Conservation (phyloP, 2,797 vertebrate species). For the Alexandromys oeconomus region DNA sequence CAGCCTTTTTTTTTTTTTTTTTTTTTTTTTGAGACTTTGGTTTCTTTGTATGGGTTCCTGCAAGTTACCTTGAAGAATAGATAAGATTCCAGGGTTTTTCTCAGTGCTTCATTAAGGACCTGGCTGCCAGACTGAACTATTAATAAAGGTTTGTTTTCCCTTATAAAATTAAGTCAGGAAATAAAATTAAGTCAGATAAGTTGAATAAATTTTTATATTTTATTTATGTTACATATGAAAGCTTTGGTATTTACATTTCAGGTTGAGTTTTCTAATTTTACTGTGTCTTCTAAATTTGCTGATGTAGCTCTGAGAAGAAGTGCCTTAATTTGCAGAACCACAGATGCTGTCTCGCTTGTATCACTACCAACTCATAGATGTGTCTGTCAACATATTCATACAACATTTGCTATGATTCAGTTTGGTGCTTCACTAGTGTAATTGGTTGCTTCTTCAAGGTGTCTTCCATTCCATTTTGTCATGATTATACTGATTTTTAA, state of each 20-base stretch:
- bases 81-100: background rate
- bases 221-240: background rate
- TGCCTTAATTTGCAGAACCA: background rate
- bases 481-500: background rate
- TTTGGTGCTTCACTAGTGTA: background rate
- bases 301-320: background rate
- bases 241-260: background rate
- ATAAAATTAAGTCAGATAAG: background rate
- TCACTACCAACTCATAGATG: background rate
- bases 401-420: background rate
- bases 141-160: background rate
- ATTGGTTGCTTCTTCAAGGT: background rate
- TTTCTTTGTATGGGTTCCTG: background rate
- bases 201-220: background rate
- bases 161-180: slow-evolving; percentile 20
- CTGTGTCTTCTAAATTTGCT: background rate
- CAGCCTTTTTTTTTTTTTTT: background rate
- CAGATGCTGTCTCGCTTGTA: background rate
- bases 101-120: background rate
- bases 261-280: background rate
- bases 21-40: background rate
- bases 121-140: background rate
- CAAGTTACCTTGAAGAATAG: background rate
- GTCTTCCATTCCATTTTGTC: background rate
- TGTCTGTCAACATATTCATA: background rate